A percentile compares a stretch with the other conserved stretches of the same genome.
Evolutionary conservation across 2,888 invertebrate species (phyloP).

Genomic region (Coelopa pilipes): DNA sequence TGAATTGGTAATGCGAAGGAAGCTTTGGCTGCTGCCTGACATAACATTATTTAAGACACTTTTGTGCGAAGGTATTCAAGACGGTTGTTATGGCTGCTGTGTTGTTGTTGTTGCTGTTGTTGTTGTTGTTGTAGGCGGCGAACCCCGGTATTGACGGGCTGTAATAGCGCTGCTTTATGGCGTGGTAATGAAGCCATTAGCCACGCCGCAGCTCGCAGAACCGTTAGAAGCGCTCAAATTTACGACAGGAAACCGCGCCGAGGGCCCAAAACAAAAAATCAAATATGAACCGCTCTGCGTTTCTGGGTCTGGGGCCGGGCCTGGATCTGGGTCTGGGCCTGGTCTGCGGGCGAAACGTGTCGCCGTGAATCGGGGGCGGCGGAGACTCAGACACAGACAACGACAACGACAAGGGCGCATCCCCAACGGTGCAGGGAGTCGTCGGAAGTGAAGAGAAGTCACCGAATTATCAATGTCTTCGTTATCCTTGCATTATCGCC

Average conservation of each 20-base stretch:
- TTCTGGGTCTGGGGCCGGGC: background rate
- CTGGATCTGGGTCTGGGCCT: background rate
- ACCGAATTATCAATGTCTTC: too few relatives aligned
- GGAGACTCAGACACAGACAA: background rate
- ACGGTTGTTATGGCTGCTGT: background rate
- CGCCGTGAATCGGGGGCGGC: too few relatives aligned
- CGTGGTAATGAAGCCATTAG: slow-evolving; percentile 62
- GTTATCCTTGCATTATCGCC: too few relatives aligned
- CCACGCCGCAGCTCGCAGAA: background rate
- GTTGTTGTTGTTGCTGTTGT: slow-evolving; percentile 1
- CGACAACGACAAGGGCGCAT: too few relatives aligned
- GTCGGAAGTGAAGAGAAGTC: too few relatives aligned
- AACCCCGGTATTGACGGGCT: slow-evolving; percentile 46
- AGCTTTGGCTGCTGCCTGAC: slow-evolving; percentile 14
- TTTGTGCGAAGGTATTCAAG: slow-evolving; percentile 2
- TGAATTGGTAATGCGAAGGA: slow-evolving; percentile 27
- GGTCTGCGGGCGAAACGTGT: too few relatives aligned
- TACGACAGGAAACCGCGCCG: slow-evolving; percentile 59
- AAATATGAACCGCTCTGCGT: slow-evolving; percentile 14
- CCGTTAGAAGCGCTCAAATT: slow-evolving; percentile 51
- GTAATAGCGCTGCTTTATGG: slow-evolving; percentile 62
- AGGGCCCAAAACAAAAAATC: background rate
- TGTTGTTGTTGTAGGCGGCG: background rate
- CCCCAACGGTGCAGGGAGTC: too few relatives aligned
- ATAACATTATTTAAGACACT: slow-evolving; percentile 22